Base-by-base conservation (phyloP, 2,888 invertebrate species). In the Spialia ferax region DNA sequence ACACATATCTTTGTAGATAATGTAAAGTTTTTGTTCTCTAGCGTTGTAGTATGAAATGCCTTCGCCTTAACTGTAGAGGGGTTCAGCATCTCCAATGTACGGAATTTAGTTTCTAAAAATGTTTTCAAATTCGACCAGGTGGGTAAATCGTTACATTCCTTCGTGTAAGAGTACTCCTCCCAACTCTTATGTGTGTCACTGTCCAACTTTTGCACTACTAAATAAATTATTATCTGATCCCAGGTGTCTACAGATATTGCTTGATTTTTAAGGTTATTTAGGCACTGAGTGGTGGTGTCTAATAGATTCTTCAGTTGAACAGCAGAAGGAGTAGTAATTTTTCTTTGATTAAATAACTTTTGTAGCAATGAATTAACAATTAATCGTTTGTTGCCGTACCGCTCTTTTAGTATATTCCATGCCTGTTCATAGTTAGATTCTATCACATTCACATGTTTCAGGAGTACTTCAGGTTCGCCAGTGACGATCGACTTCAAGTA, bases 151-250 rank as follows among this genome's bases (percentile, higher is more conserved):
- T 62, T 20, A 18, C 35, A 50, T 18, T 54, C 29, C 6, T 55
- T 26, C 7, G 54, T 54, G 15, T 63, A 42, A 3, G 35, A 32
- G 63, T 70, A 23, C 26, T 72, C 54, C 63, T 75, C 74, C 72
- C 72, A 75, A 0, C 62, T 60, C 3, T 64, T 70, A 22, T 71
- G 73, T 54, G 75, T 32, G 10, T 32, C 32, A 57, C 23, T 75
- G 50, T 76, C 75, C 62, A 75, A 54, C 18, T 73, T 75, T 45
- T 74, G 73, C 8, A 64, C 62, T 0, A 72, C 57, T 4, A 75
- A 42, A 68, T 70, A 73, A 48, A 77, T 69, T 11, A 77, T 69
- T 32, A 77, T 1, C 11, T 71, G 72, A 69, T 75, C 74, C 75
- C 68, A 76, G 23, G 54, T 20, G 13, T 55, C 38, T 3, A 56